Evolutionary conservation across 1,140 invertebrate genomes (phyloP).

Genomic region (Goniozus legneri): DNA sequence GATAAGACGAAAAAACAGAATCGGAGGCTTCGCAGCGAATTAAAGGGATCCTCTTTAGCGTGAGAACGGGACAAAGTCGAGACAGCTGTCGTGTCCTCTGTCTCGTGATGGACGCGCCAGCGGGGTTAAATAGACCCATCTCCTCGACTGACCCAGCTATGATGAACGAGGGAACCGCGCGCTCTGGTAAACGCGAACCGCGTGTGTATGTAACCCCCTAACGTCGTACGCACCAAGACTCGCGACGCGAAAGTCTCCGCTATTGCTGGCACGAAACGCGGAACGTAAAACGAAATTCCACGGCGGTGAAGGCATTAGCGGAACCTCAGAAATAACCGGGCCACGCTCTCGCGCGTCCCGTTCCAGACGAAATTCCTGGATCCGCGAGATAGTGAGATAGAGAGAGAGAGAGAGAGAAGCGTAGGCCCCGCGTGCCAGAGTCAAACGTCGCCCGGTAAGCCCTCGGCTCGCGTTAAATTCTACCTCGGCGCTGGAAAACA

Average conservation of each 20-base stretch:
- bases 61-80: not conserved
- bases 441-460: too few species aligned
- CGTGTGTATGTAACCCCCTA: slow-evolving; percentile 7
- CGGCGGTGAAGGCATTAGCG: not conserved
- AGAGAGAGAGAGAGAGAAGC: not conserved
- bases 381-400: too few species aligned
- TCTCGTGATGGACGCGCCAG: not conserved
- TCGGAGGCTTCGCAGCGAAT: not conserved
- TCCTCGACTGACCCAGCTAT: slow-evolving; percentile 15
- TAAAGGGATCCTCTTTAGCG: not conserved
- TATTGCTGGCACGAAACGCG: not conserved
- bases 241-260: not conserved
- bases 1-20: not conserved
- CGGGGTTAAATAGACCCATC: slow-evolving; percentile 23
- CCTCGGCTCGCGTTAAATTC: too few species aligned
- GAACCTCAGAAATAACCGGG: not conserved
- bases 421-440: too few species aligned
- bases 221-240: slow-evolving; percentile 9
- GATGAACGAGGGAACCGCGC: slow-evolving; percentile 22
- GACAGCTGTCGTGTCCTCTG: not conserved
- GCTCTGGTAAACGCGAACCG: too few species aligned
- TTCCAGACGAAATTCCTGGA: too few species aligned
- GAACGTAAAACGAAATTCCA: not conserved
- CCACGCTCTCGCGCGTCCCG: too few species aligned
- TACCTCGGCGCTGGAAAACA: too few species aligned